phyloP scores from a whole-genome alignment of 2,113 vertebrate genomes.

The Onychostoma macrolepis region DNA sequence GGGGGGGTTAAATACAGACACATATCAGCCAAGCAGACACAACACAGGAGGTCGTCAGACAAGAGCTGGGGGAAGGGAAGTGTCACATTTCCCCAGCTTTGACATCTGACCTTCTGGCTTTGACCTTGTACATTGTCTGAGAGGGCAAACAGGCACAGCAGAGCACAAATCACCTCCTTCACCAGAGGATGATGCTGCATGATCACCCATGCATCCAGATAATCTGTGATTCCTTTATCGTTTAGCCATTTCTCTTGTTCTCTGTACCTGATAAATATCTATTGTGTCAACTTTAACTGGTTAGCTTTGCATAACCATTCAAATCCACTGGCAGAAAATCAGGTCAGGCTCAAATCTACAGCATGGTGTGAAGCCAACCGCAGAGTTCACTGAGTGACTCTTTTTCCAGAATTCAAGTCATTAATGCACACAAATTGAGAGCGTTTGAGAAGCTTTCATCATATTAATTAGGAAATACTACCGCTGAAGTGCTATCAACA shows the following conservation, averaged over 20 bases:
- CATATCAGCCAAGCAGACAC: constrained; percentile 69
- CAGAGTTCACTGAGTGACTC: not conserved
- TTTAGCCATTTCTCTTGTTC: not conserved
- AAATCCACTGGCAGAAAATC: not conserved
- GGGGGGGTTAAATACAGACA: constrained; percentile 73
- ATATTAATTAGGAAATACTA: constrained; percentile 10
- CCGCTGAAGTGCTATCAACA: not conserved
- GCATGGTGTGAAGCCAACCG: not conserved
- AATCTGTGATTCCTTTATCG: not conserved
- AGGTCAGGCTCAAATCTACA: not conserved
- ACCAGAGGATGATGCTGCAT: not conserved
- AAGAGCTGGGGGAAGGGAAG: constrained; percentile 56
- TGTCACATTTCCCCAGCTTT: constrained; percentile 50
- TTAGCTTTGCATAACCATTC: not conserved
- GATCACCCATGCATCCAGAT: constrained; percentile 16
- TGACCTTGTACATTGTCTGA: constrained; percentile 71
- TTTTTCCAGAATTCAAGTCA: constrained; percentile 7
- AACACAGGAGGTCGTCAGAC: constrained; percentile 59
- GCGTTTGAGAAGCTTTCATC: constrained; percentile 2
- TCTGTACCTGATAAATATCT: not conserved
- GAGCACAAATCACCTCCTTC: constrained; percentile 47
- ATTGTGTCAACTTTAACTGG: not conserved
- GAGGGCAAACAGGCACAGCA: constrained; percentile 60
- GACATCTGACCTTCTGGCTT: constrained; percentile 70
- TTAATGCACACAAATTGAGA: not conserved